Evolutionary conservation across 64 coral and sea anemone genomes (phyloP), one percentile per base, ranked within the genome.

Genomic region (Dendrophyllia cribrosa): DNA sequence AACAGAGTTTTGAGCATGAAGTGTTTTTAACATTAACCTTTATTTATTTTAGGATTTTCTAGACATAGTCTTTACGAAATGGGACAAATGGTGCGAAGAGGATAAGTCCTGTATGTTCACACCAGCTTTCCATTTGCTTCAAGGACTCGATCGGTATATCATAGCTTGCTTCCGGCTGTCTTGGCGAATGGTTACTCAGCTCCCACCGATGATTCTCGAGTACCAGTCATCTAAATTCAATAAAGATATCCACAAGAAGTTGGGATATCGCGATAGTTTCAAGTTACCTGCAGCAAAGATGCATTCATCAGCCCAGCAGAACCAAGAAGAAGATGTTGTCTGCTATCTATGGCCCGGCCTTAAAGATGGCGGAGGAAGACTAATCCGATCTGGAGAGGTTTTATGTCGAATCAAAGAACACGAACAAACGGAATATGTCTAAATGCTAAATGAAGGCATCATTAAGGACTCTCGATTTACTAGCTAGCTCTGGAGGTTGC

Each of bases 341-440:
- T 76, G 19, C 20, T 76, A 76, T n/a, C 43, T 76, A 43, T 76
- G 74, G 74, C 74, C 74, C 17, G 45, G 16, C 7, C 74, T 76
- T 11, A 7, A 7, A 48, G 74, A 76, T 76, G 74, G 47, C 16
- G 74, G 74, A 19, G 74, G 15, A 20, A 76, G 20, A 53, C 46
- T 55, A 6, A 76, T 76, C 9, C 17, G 19, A 1, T 9, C 3
- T 9, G 74, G 74, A 76, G 14, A 51, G 19, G 74, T 76, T 76
- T 16, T 76, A n/a, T 76, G 74, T 19, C 13, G 11, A 4, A 63
- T 17, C 16, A 4, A 63, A 20, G 17, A 63, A 63, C 7, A 63
- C 0, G 55, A 58, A 58, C 34, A 34, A 34, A 34, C 34, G 34
- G 34, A n/a, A n/a, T n/a, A n/a, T n/a, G n/a, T n/a, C n/a, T n/a